Evolutionary conservation across 2,888 invertebrate genomes (phyloP).

Genomic region (Ochropacha duplaris): DNA sequence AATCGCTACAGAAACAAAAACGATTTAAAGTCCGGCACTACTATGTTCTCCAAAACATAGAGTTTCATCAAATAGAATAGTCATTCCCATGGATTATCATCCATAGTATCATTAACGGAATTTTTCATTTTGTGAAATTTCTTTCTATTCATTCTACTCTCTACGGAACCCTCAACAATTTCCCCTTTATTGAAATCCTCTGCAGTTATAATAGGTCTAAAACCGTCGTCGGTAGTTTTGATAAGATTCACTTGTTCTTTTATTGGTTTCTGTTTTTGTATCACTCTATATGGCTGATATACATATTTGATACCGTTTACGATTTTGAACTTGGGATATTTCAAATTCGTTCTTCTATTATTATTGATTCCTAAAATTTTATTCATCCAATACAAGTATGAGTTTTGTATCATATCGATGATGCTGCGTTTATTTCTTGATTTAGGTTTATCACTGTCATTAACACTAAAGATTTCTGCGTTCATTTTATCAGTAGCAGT

Average conservation of each 20-base stretch:
- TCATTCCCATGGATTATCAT: conserved; percentile 78
- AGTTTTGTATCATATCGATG: conserved; percentile 59
- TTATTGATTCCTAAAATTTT: conserved; percentile 50
- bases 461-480: neutral
- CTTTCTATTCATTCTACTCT: conserved; percentile 60
- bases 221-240: conserved; percentile 35
- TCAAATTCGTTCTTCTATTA: conserved; percentile 43
- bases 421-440: conserved; percentile 59
- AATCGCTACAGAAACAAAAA: conserved; percentile 56
- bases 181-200: conserved; percentile 74
- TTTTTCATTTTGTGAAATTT: conserved; percentile 64
- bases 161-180: conserved; percentile 59
- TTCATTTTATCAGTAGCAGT: conserved; percentile 26
- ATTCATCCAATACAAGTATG: conserved; percentile 66
- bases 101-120: conserved; percentile 60
- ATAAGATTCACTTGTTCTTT: conserved; percentile 41
- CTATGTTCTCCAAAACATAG: conserved; percentile 66
- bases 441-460: conserved; percentile 28
- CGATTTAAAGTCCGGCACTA: conserved; percentile 65
- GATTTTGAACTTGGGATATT: conserved; percentile 55
- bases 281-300: conserved; percentile 52
- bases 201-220: conserved; percentile 47
- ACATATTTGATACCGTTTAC: conserved; percentile 68
- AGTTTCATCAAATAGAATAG: conserved; percentile 76
- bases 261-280: conserved; percentile 48